These are phyloP conservation scores for Erpobdella octoculata DNA, from an alignment of 2,888 invertebrate species.

Conservation along the genomic window DNA sequence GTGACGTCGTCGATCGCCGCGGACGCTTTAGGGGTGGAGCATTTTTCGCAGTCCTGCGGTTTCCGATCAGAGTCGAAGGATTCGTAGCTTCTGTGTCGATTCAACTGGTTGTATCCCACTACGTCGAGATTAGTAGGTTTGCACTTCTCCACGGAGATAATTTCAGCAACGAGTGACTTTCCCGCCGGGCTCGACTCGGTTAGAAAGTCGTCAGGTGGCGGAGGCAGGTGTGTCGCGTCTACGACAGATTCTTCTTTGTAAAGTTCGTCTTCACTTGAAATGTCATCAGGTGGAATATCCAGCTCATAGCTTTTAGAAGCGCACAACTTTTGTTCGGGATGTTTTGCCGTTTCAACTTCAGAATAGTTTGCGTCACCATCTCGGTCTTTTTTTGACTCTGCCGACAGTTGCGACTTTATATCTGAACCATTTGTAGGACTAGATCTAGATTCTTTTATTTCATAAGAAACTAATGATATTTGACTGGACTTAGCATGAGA, in stretches of 20 bases:
- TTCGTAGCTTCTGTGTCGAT: slow-evolving; percentile 1
- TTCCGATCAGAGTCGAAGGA: neutral
- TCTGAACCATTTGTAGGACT: neutral
- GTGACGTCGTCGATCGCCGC: neutral
- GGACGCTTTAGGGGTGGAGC: neutral
- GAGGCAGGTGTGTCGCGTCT: slow-evolving; percentile 36
- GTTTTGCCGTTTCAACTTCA: neutral
- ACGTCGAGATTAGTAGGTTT: neutral
- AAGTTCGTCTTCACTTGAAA: slow-evolving; percentile 38
- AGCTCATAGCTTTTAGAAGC: slow-evolving; percentile 3
- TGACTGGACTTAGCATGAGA: slow-evolving; percentile 12
- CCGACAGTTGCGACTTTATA: too few relatives aligned
- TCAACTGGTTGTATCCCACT: neutral
- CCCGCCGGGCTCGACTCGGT: neutral
- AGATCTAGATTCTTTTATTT: neutral
- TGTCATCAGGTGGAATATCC: slow-evolving; percentile 39
- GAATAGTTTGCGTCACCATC: too few relatives aligned
- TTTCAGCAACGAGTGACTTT: neutral
- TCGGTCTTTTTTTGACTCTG: too few relatives aligned
- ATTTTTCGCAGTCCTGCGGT: neutral
- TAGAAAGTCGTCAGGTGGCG: slow-evolving; percentile 37
- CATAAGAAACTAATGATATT: neutral
- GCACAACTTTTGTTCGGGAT: neutral
- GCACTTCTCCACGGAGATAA: neutral
- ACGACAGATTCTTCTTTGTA: slow-evolving; percentile 26